Conservation (phyloP, 2,888 invertebrate species). For the Lamellibrachia satsuma region DNA sequence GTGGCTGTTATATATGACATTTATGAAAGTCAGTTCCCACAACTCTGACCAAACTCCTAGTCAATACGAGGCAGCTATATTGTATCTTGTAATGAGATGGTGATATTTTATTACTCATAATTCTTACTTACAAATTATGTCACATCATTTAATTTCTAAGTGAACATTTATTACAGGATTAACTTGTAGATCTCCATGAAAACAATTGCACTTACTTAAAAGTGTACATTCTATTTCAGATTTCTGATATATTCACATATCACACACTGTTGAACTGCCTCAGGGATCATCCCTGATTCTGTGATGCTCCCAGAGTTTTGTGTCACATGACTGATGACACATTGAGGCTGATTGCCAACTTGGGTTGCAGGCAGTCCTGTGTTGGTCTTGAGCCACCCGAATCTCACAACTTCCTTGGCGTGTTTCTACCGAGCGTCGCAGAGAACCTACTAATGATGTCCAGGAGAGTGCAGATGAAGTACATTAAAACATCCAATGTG, state of each 20-base stretch:
- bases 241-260: background rate
- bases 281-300: background rate
- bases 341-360: background rate
- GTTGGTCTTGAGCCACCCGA: constrained; percentile 51
- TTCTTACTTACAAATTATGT: too few species aligned
- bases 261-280: background rate
- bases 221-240: background rate
- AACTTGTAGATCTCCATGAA: too few species aligned
- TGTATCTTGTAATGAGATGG: too few species aligned
- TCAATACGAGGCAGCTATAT: too few species aligned
- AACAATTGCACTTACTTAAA: too few species aligned
- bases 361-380: constrained; percentile 44
- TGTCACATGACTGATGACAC: background rate
- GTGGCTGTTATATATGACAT: too few species aligned
- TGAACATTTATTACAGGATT: too few species aligned
- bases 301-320: background rate
- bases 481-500: constrained; percentile 39
- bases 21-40: too few species aligned
- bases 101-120: too few species aligned
- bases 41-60: too few species aligned
- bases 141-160: too few species aligned
- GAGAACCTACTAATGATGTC: constrained; percentile 57
- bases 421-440: constrained; percentile 54
- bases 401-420: constrained; percentile 49
- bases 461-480: constrained; percentile 55